Evolutionary conservation across 1,140 invertebrate genomes (phyloP).

Genomic region (Neodiprion lecontei): DNA sequence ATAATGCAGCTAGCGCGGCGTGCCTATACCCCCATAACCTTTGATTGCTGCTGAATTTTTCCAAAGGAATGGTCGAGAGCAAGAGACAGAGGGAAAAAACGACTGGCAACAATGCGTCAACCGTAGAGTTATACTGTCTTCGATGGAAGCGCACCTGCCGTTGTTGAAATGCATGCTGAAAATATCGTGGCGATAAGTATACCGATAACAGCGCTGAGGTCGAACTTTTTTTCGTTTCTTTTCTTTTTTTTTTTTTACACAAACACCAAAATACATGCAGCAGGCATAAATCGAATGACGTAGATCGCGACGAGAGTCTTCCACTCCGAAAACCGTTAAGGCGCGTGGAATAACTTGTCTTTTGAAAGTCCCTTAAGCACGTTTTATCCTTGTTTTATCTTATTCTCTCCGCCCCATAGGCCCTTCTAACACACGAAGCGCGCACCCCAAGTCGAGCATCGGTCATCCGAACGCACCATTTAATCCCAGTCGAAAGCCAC

Average conservation of each 20-base stretch:
- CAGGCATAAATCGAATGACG: too few species aligned
- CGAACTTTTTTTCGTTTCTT: background rate
- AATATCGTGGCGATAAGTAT: too few species aligned
- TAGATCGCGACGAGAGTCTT: too few species aligned
- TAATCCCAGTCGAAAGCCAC: background rate
- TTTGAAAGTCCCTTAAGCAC: background rate
- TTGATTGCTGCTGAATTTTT: slow-evolving; percentile 2
- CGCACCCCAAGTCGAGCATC: slow-evolving; percentile 6
- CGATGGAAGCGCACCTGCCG: too few species aligned
- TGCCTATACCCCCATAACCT: background rate
- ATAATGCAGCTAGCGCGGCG: background rate
- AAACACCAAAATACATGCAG: background rate
- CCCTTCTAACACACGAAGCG: background rate
- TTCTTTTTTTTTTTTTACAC: background rate
- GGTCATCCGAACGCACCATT: slow-evolving; percentile 6
- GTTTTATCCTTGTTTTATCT: slow-evolving; percentile 2
- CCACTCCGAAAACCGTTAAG: too few species aligned
- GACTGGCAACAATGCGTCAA: too few species aligned
- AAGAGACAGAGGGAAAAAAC: too few species aligned
- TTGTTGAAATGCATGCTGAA: too few species aligned
- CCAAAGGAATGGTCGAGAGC: background rate
- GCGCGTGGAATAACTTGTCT: background rate
- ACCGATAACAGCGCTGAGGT: too few species aligned
- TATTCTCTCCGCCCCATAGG: slow-evolving; percentile 1
- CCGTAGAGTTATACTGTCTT: too few species aligned